A percentile compares a stretch with the other conserved stretches of the same genome.
phyloP scores from a whole-genome alignment of 2,888 invertebrate genomes.

The Megastigmus dorsalis region DNA sequence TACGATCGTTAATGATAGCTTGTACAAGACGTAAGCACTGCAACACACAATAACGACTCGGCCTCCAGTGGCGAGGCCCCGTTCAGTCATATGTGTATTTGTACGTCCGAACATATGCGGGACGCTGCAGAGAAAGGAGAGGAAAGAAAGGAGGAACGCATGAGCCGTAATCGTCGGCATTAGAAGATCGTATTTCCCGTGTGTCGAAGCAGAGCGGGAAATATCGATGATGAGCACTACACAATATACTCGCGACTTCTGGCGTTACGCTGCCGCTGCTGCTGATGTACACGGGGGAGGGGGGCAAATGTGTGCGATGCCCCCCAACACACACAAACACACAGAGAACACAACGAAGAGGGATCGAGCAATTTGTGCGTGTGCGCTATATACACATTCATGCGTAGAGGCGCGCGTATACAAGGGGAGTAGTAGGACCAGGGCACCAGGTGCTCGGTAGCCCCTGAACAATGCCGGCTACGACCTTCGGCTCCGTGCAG shows the following conservation, averaged over 20 bases:
- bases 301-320: neutral
- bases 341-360: too few species aligned
- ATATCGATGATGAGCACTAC: too few species aligned
- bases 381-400: neutral
- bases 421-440: neutral
- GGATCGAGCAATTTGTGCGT: neutral
- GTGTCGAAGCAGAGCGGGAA: neutral
- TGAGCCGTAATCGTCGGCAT: neutral
- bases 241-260: too few species aligned
- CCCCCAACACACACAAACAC: too few species aligned
- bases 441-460: slow-evolving; percentile 15
- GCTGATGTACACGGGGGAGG: slow-evolving; percentile 1
- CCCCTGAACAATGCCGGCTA: slow-evolving; percentile 11
- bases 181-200: neutral
- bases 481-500: too few species aligned
- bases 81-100: too few species aligned
- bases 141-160: neutral
- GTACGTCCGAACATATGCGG: too few species aligned
- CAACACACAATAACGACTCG: too few species aligned
- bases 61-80: too few species aligned
- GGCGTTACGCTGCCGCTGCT: neutral
- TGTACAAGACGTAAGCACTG: too few species aligned
- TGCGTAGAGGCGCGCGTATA: neutral
- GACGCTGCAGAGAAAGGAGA: neutral
- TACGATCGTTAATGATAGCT: too few species aligned